These are phyloP conservation scores for Drosophila quadrilineata DNA, from an alignment of 1,140 invertebrate genomes.

Conservation along the genomic window DNA sequence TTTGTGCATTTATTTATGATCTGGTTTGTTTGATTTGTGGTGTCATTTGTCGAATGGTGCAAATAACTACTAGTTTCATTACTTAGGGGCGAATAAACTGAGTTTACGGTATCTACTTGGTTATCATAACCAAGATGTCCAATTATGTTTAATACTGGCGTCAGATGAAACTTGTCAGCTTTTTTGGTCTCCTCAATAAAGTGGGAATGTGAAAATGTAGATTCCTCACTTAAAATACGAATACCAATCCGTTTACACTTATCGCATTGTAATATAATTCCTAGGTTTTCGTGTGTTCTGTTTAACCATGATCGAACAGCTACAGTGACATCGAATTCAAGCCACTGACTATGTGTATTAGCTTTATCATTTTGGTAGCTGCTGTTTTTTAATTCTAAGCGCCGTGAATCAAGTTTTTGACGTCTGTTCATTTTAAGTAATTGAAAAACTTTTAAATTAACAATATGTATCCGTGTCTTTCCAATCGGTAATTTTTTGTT, in stretches of 20 bases:
- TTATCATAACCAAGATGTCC: slow-evolving; percentile 48
- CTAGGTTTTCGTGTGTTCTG: slow-evolving; percentile 80
- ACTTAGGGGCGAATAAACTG: background rate
- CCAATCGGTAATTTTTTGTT: background rate
- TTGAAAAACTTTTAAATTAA: slow-evolving; percentile 70
- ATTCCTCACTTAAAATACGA: slow-evolving; percentile 70
- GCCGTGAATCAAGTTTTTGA: slow-evolving; percentile 40
- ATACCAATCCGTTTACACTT: slow-evolving; percentile 70
- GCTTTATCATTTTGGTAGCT: slow-evolving; percentile 30
- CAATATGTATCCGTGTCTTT: slow-evolving; percentile 7
- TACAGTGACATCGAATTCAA: slow-evolving; percentile 83
- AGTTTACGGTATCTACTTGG: slow-evolving; percentile 21
- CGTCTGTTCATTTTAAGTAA: slow-evolving; percentile 45
- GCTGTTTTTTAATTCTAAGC: slow-evolving; percentile 47
- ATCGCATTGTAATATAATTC: slow-evolving; percentile 82
- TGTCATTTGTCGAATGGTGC: slow-evolving; percentile 24
- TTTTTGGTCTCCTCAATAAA: background rate
- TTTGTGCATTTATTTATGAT: slow-evolving; percentile 82
- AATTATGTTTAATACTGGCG: slow-evolving; percentile 82
- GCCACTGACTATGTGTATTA: slow-evolving; percentile 81
- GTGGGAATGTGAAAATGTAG: slow-evolving; percentile 6
- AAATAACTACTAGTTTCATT: slow-evolving; percentile 32
- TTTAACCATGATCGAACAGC: slow-evolving; percentile 82
- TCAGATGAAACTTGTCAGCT: slow-evolving; percentile 43
- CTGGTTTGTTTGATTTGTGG: slow-evolving; percentile 70